phyloP scores from a whole-genome alignment of 2,888 invertebrate species.

The Ptychoptera albimana region DNA sequence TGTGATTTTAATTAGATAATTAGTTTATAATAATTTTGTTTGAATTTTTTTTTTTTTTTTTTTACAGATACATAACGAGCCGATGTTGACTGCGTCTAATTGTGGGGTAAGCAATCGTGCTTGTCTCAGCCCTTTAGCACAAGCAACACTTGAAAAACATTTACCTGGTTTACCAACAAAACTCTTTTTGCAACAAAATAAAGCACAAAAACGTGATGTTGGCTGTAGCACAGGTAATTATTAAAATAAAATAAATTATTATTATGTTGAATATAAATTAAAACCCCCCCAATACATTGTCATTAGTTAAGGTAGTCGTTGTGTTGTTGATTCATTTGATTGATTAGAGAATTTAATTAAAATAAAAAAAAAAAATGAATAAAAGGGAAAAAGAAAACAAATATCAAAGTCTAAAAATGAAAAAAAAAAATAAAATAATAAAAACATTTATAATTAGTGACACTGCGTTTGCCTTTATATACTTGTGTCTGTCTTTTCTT shows the following conservation, averaged over 20 bases:
- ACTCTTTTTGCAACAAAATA: conserved; percentile 18
- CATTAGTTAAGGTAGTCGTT: too few relatives aligned
- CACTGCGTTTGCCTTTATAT: too few relatives aligned
- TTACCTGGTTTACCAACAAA: conserved; percentile 25
- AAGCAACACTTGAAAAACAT: conserved; percentile 30
- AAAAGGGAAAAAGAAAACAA: background rate
- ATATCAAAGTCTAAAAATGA: background rate
- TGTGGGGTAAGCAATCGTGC: conserved; percentile 20
- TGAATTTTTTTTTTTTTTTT: conserved; percentile 3
- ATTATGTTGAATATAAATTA: too few relatives aligned
- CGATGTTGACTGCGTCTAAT: conserved; percentile 12
- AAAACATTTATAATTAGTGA: too few relatives aligned
- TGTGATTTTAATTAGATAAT: too few relatives aligned
- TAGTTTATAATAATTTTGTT: background rate
- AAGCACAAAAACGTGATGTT: conserved; percentile 21
- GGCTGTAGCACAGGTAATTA: conserved; percentile 27
- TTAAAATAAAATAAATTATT: background rate
- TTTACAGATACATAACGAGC: conserved; percentile 9
- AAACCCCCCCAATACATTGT: too few relatives aligned
- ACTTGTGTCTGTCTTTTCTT: too few relatives aligned
- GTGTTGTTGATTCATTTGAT: background rate
- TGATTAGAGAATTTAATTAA: background rate
- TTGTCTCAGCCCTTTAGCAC: conserved; percentile 29
- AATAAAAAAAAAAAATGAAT: background rate
- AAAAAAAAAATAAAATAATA: too few relatives aligned